These are phyloP conservation scores for Goniozus legneri DNA, from an alignment of 1,140 invertebrate species.

Conservation along the genomic window DNA sequence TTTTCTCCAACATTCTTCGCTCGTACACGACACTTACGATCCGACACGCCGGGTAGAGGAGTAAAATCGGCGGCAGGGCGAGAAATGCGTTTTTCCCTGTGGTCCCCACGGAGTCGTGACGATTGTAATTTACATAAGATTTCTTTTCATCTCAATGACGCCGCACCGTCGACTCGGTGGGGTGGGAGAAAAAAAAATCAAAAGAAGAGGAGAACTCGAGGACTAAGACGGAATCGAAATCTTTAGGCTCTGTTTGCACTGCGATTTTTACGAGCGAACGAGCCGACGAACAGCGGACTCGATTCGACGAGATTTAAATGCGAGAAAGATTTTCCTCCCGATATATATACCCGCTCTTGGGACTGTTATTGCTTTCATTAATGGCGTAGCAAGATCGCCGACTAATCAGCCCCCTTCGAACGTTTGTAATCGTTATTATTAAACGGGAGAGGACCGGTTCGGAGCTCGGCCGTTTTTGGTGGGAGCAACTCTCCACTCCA, in stretches of 20 bases:
- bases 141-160: slow-evolving; percentile 24
- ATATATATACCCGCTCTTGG: too few relatives aligned
- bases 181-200: not conserved
- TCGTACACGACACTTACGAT: slow-evolving; percentile 6
- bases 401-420: too few relatives aligned
- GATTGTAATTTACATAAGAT: slow-evolving; percentile 30
- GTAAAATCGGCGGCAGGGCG: slow-evolving; percentile 1
- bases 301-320: not conserved
- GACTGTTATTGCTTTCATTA: slow-evolving; percentile 9
- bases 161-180: not conserved
- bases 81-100: slow-evolving; percentile 12
- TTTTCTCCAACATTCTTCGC: slow-evolving; percentile 6
- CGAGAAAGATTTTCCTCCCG: not conserved
- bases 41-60: too few relatives aligned
- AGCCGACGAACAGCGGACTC: not conserved
- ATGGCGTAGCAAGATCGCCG: too few relatives aligned
- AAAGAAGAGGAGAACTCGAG: not conserved
- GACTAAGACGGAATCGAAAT: slow-evolving; percentile 14
- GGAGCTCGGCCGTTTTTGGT: too few relatives aligned
- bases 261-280: not conserved
- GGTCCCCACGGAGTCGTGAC: slow-evolving; percentile 9
- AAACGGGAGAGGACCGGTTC: too few relatives aligned
- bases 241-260: not conserved
- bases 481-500: too few relatives aligned
- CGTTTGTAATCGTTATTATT: too few relatives aligned